Conservation (phyloP, 2,888 invertebrate genomes). For the Lutraria lutraria region DNA sequence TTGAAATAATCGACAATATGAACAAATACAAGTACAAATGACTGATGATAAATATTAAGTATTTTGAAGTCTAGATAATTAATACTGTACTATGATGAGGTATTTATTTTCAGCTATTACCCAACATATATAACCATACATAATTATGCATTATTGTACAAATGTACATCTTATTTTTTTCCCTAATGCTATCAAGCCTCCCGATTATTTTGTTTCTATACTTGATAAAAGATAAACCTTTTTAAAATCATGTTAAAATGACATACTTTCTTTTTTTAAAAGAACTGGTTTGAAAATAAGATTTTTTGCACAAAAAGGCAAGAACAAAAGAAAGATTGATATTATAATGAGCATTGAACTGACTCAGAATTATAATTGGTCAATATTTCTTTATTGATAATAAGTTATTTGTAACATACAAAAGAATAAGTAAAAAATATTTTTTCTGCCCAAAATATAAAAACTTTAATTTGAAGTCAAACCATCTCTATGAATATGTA, state of each 20-base stretch:
- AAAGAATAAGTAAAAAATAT: background rate
- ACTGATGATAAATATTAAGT: background rate
- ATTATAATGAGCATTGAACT: background rate
- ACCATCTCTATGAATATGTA: background rate
- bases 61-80: background rate
- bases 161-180: background rate
- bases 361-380: background rate
- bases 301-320: background rate
- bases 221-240: too few species aligned
- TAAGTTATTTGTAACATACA: background rate
- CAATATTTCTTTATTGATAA: background rate
- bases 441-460: background rate
- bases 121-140: background rate
- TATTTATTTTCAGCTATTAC: background rate
- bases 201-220: too few species aligned
- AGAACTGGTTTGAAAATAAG: background rate
- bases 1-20: background rate
- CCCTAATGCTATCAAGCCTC: too few species aligned
- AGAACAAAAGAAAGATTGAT: background rate
- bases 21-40: background rate
- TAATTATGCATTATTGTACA: background rate
- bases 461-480: background rate
- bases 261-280: background rate
- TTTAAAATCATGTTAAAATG: too few species aligned
- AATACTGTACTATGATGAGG: conserved; percentile 23